Evolutionary conservation across 2,888 invertebrate species (phyloP).

Genomic region (Phragmatobia fuliginosa): DNA sequence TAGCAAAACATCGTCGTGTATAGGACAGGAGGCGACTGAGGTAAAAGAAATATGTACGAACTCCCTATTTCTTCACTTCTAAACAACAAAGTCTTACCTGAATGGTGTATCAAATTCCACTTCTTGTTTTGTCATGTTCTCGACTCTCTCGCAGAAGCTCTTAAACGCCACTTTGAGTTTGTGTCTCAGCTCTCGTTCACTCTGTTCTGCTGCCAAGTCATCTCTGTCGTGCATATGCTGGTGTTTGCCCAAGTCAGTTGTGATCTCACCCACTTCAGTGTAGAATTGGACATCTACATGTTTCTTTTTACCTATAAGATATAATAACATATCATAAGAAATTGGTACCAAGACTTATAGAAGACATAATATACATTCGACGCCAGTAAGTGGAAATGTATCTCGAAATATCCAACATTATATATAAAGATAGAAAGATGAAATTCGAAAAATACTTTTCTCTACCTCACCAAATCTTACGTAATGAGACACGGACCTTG

Average conservation of each 20-base stretch:
- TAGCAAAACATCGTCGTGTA: not conserved
- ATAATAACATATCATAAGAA: not conserved
- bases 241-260: conserved; percentile 99
- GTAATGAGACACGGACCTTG: too few species aligned
- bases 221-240: conserved; percentile 99
- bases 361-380: not conserved
- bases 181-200: conserved; percentile 97
- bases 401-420: too few species aligned
- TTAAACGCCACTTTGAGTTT: conserved; percentile 99
- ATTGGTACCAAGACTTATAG: not conserved
- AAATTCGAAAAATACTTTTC: too few species aligned
- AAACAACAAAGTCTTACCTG: conserved; percentile 69
- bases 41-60: not conserved
- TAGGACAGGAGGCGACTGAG: not conserved
- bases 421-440: too few species aligned
- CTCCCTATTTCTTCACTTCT: too few species aligned
- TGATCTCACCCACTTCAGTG: conserved; percentile 99
- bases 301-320: conserved; percentile 93
- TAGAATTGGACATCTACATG: conserved; percentile 99
- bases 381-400: too few species aligned
- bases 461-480: too few species aligned
- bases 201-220: conserved; percentile 99
- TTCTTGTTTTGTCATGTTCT: conserved; percentile 97
- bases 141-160: conserved; percentile 98
- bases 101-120: conserved; percentile 99